Evolutionary conservation across 2,888 invertebrate species (phyloP).

Genomic region (Lordiphosa fenestrarum): DNA sequence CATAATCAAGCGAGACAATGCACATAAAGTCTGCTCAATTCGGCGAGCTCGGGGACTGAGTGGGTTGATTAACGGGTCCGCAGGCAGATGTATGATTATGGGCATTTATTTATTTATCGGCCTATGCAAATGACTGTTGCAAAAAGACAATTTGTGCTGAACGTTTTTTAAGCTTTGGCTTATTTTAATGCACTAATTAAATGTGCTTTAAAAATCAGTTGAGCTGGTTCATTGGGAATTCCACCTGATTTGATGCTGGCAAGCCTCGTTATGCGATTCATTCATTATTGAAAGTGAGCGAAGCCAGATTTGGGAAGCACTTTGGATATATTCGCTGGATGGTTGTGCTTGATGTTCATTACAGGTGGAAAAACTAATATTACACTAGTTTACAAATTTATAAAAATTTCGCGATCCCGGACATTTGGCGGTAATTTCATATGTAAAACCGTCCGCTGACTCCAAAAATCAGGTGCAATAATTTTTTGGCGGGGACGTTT

Average conservation of each 20-base stretch:
- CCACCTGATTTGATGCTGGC: neutral
- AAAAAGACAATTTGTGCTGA: slow-evolving; percentile 3
- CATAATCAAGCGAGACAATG: slow-evolving; percentile 74
- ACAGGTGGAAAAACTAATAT: too few species aligned
- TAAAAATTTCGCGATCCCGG: too few species aligned
- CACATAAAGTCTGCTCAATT: slow-evolving; percentile 51
- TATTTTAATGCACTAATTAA: slow-evolving; percentile 40
- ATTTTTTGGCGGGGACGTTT: too few species aligned
- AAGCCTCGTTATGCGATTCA: too few species aligned
- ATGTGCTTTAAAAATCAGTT: slow-evolving; percentile 36
- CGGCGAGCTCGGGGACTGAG: slow-evolving; percentile 14
- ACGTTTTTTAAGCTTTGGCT: slow-evolving; percentile 29
- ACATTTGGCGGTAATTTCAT: too few species aligned
- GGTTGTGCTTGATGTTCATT: too few species aligned
- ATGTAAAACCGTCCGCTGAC: too few species aligned
- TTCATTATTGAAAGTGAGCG: too few species aligned
- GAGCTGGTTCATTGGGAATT: slow-evolving; percentile 21
- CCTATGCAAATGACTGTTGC: slow-evolving; percentile 28
- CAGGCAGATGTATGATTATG: slow-evolving; percentile 27
- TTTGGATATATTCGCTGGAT: too few species aligned
- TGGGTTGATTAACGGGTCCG: slow-evolving; percentile 59
- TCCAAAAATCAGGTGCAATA: too few species aligned
- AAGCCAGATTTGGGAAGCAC: too few species aligned
- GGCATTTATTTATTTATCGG: slow-evolving; percentile 32
- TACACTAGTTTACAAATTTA: too few species aligned